These are phyloP conservation scores for Pherbina coryleti DNA, from an alignment of 2,888 invertebrate genomes.

Conservation along the genomic window DNA sequence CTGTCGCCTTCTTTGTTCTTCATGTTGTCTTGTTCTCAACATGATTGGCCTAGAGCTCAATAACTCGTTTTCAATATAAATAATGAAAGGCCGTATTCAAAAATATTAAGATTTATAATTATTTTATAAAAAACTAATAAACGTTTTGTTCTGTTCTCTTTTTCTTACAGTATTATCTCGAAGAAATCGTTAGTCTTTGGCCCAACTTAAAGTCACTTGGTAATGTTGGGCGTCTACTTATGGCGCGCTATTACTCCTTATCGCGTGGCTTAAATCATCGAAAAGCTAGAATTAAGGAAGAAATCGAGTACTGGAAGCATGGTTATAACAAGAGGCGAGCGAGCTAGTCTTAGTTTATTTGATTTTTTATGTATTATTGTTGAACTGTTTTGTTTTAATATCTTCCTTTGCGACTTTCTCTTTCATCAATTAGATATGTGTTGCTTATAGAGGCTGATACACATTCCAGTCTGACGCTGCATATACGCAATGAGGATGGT, in stretches of 20 bases:
- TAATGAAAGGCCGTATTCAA: too few relatives aligned
- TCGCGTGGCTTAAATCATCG: constrained; percentile 78
- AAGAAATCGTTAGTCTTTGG: constrained; percentile 81
- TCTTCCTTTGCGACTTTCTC: background rate
- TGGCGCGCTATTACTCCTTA: constrained; percentile 82
- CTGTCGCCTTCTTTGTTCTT: too few relatives aligned
- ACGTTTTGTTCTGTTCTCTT: background rate
- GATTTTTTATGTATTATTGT: background rate
- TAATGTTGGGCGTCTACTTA: constrained; percentile 82
- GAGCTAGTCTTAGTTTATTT: constrained; percentile 32
- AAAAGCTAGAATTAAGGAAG: constrained; percentile 77
- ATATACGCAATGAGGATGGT: constrained; percentile 84
- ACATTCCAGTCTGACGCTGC: constrained; percentile 87
- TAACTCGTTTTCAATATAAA: too few relatives aligned
- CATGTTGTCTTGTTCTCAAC: too few relatives aligned
- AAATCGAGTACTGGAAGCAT: constrained; percentile 84
- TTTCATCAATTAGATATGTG: constrained; percentile 77
- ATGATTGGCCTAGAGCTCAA: too few relatives aligned
- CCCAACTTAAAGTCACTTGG: constrained; percentile 79
- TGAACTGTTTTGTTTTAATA: constrained; percentile 25
- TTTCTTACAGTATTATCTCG: constrained; percentile 75
- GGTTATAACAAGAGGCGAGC: constrained; percentile 78
- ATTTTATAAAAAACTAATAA: background rate
- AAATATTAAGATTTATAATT: too few relatives aligned
- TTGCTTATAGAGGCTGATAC: constrained; percentile 89